These are phyloP conservation scores for Tetrax tetrax DNA, from an alignment of 2,113 vertebrate species.

Conservation along the genomic window DNA sequence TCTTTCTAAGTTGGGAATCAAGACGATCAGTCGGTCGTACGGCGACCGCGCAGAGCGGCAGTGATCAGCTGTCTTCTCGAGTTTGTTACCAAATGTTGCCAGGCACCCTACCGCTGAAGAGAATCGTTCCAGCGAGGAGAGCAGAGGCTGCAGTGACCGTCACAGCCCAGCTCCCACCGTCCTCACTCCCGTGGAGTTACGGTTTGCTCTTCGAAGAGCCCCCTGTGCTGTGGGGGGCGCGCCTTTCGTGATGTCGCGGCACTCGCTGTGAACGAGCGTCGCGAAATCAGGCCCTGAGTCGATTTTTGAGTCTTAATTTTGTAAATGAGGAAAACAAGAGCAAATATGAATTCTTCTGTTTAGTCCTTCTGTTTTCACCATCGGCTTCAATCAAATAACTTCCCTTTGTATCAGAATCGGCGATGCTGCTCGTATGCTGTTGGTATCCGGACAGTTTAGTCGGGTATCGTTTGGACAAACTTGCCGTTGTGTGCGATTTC, in stretches of 20 bases:
- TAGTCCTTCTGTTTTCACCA: background rate
- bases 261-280: background rate
- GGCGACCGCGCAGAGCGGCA: too few relatives aligned
- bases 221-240: too few relatives aligned
- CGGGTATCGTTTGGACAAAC: background rate
- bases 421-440: background rate
- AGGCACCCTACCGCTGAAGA: background rate
- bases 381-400: background rate
- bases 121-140: rapidly evolving
- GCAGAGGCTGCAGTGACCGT: background rate
- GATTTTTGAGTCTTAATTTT: background rate
- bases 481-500: background rate
- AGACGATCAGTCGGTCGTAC: background rate
- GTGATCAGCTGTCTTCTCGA: background rate
- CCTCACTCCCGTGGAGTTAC: rapidly evolving
- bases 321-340: background rate
- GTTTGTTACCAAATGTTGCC: rapidly evolving
- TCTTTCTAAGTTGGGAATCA: background rate
- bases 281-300: background rate
- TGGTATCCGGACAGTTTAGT: background rate
- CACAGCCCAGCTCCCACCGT: background rate
- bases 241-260: rapidly evolving
- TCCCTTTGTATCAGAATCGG: background rate
- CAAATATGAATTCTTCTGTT: background rate
- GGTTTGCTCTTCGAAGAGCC: background rate